phyloP scores from a whole-genome alignment of 2,113 vertebrate genomes.

The Chloropsis hardwickii region DNA sequence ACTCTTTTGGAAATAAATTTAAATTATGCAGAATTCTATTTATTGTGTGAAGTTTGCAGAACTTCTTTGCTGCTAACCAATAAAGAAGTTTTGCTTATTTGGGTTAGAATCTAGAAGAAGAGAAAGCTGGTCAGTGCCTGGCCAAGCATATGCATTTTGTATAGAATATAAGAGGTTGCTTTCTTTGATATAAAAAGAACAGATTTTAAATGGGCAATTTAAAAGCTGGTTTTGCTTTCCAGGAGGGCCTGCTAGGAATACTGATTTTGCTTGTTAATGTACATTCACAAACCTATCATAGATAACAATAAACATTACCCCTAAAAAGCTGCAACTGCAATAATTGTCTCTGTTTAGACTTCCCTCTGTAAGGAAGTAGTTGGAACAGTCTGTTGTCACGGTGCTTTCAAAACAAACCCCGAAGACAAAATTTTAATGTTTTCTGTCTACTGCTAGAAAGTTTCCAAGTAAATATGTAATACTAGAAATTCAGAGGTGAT shows the following conservation, averaged over 20 bases:
- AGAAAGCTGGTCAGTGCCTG: neutral
- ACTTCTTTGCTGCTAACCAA: slow-evolving; percentile 29
- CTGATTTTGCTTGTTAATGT: neutral
- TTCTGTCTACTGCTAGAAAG: neutral
- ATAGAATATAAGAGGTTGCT: neutral
- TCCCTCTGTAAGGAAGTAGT: slow-evolving; percentile 13
- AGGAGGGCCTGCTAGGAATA: neutral
- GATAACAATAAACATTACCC: neutral
- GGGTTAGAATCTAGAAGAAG: neutral
- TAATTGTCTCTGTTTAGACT: slow-evolving; percentile 27
- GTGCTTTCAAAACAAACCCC: slow-evolving; percentile 53
- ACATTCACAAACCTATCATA: slow-evolving; percentile 2
- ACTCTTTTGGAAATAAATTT: slow-evolving; percentile 20
- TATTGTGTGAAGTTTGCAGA: neutral
- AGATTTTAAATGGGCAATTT: neutral
- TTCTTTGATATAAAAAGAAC: neutral
- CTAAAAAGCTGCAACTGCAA: slow-evolving; percentile 36
- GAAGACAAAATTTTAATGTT: neutral
- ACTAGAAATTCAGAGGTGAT: neutral
- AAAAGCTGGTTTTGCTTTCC: neutral
- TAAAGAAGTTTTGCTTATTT: slow-evolving; percentile 13
- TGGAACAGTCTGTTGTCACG: neutral
- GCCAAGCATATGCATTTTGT: neutral
- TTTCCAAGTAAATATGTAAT: neutral
- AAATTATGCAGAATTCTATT: slow-evolving; percentile 38